Conservation (phyloP, 1,140 invertebrate species). For the Hycleus phaleratus region DNA sequence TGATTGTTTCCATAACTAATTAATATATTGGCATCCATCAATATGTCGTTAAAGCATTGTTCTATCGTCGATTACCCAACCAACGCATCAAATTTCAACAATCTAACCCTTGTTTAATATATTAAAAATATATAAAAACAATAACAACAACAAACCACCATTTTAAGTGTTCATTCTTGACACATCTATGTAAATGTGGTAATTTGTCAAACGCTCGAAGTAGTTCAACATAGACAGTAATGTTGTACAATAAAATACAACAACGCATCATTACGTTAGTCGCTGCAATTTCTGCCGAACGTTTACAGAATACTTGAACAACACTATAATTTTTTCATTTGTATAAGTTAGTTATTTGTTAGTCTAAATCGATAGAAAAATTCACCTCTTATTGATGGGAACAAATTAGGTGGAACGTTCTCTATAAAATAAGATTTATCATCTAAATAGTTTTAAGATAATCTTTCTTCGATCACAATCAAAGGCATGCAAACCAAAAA, state of each 20-base stretch:
- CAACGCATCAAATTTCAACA: not conserved
- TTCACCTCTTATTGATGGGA: not conserved
- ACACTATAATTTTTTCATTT: not conserved
- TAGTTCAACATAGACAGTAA: conserved; percentile 16
- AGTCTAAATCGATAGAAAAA: not conserved
- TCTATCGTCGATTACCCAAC: not conserved
- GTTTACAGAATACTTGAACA: conserved; percentile 15
- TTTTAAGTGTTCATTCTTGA: conserved; percentile 20
- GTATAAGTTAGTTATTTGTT: not conserved
- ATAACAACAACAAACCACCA: conserved; percentile 8
- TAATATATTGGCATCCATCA: conserved; percentile 5
- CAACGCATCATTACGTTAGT: conserved; percentile 15
- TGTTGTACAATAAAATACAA: conserved; percentile 18
- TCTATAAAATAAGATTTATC: too few species aligned
- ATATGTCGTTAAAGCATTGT: conserved; percentile 3
- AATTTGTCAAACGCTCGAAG: conserved; percentile 20
- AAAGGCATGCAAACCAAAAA: not conserved
- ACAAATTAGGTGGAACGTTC: not conserved
- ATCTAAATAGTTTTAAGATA: too few species aligned
- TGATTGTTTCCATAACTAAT: conserved; percentile 6
- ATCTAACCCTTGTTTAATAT: not conserved
- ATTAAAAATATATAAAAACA: not conserved
- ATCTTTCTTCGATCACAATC: conserved; percentile 13
- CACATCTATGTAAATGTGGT: conserved; percentile 19
- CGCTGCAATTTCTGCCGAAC: conserved; percentile 11